Evolutionary conservation across 2,797 vertebrate species (phyloP).

Genomic region (Epinephelus awoara): DNA sequence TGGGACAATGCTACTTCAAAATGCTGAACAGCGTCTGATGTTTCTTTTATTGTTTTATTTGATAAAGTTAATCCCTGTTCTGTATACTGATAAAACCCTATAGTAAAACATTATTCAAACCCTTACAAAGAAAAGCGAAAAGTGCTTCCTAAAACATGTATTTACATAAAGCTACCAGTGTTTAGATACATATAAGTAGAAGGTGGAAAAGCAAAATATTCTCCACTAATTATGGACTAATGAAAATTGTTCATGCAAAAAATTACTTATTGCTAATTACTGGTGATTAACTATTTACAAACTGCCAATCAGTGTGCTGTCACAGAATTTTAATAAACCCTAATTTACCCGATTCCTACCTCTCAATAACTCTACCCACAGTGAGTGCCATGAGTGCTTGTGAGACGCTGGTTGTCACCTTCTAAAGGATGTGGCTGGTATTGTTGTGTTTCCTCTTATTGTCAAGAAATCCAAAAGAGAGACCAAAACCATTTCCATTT

Average conservation of each 20-base stretch:
- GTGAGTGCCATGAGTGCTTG: background rate
- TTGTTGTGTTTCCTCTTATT: background rate
- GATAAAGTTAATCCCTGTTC: background rate
- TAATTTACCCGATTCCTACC: background rate
- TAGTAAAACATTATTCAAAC: background rate
- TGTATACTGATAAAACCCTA: background rate
- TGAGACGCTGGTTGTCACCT: background rate
- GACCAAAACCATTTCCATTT: too few species aligned
- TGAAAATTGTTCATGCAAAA: background rate
- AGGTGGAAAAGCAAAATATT: background rate
- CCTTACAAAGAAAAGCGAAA: background rate
- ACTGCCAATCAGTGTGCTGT: background rate
- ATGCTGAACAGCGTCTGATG: background rate
- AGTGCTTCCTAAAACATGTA: background rate
- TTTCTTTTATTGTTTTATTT: background rate
- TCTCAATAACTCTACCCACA: background rate
- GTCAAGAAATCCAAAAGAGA: background rate
- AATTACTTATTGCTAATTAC: background rate
- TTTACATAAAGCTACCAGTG: background rate
- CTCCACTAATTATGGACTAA: background rate
- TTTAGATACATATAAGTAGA: background rate
- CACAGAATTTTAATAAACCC: too few species aligned
- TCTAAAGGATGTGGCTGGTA: background rate
- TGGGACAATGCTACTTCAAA: background rate
- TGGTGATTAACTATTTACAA: background rate